phyloP scores from a whole-genome alignment of 2,797 vertebrate species.

The Hoplostethus mediterraneus region DNA sequence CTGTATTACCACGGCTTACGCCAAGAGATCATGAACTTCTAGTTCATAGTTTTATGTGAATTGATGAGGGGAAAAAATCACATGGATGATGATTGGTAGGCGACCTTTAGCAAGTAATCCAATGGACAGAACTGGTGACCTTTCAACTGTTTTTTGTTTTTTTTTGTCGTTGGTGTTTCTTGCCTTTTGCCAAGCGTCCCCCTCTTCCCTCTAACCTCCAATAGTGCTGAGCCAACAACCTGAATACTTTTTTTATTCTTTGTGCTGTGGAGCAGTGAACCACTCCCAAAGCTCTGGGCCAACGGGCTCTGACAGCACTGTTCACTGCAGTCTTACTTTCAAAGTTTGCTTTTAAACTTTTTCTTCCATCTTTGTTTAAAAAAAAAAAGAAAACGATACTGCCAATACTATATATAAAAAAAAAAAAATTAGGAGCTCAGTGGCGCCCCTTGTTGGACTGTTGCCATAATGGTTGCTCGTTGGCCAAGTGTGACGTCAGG shows the following conservation, averaged over 20 bases:
- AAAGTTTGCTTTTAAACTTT: constrained; percentile 56
- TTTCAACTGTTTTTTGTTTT: constrained; percentile 49
- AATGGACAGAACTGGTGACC: constrained; percentile 72
- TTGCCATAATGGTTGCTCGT: constrained; percentile 63
- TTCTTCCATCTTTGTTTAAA: constrained; percentile 34
- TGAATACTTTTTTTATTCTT: constrained; percentile 11
- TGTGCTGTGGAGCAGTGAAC: constrained; percentile 42
- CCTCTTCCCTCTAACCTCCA: constrained; percentile 51
- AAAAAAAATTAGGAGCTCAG: constrained; percentile 25
- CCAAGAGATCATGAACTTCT: constrained; percentile 84
- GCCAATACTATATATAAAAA: constrained; percentile 64
- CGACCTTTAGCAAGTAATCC: constrained; percentile 63
- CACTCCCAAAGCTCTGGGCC: constrained; percentile 36
- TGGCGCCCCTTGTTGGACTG: constrained; percentile 48
- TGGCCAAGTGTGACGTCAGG: constrained; percentile 20
- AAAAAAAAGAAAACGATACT: constrained; percentile 54
- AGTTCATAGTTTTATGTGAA: constrained; percentile 54
- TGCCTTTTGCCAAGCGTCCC: constrained; percentile 76
- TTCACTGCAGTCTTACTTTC: constrained; percentile 67
- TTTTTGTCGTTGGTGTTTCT: constrained; percentile 17
- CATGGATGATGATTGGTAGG: constrained; percentile 46
- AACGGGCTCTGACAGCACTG: constrained; percentile 26
- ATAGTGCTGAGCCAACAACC: constrained; percentile 68
- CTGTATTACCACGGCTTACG: constrained; percentile 56
- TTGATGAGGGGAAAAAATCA: constrained; percentile 25